A percentile compares a stretch with the other conserved stretches of the same genome.
Conservation (phyloP, 2,113 vertebrate genomes). For the Tiliqua scincoides region DNA sequence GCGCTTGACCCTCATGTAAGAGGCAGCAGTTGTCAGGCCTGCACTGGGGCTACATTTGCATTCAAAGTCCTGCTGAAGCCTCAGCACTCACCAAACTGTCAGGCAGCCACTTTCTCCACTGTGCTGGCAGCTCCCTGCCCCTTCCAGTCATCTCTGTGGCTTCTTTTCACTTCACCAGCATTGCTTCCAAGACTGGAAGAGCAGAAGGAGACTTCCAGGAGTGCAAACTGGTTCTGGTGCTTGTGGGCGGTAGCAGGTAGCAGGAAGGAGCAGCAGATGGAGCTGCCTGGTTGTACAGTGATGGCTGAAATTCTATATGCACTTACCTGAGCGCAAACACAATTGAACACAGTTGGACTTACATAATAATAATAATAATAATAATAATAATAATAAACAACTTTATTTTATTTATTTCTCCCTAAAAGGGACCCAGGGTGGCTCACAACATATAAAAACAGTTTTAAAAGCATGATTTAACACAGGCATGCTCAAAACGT, state of each 20-base stretch:
- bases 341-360: too few relatives aligned
- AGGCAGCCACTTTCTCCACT: neutral
- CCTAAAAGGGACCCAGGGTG: too few relatives aligned
- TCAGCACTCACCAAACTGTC: neutral
- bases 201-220: neutral
- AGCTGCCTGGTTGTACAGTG: neutral
- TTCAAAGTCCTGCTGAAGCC: neutral
- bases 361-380: too few relatives aligned
- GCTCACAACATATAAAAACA: too few relatives aligned
- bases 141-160: neutral
- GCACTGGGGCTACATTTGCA: accelerated
- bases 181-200: neutral
- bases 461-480: too few relatives aligned
- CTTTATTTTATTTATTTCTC: too few relatives aligned
- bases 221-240: neutral
- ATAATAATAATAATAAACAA: too few relatives aligned
- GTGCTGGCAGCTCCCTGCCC: neutral
- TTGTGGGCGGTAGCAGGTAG: too few relatives aligned
- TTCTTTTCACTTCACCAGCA: neutral
- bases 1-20: neutral
- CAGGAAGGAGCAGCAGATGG: neutral
- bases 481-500: too few relatives aligned
- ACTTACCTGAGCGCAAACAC: too few relatives aligned
- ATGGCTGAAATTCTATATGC: too few relatives aligned
- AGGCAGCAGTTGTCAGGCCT: accelerated